A percentile compares a stretch with the other conserved stretches of the same genome.
These are phyloP conservation scores for Anguilla pacifica DNA, from an alignment of 2,797 vertebrate genomes.

Conservation along the genomic window DNA sequence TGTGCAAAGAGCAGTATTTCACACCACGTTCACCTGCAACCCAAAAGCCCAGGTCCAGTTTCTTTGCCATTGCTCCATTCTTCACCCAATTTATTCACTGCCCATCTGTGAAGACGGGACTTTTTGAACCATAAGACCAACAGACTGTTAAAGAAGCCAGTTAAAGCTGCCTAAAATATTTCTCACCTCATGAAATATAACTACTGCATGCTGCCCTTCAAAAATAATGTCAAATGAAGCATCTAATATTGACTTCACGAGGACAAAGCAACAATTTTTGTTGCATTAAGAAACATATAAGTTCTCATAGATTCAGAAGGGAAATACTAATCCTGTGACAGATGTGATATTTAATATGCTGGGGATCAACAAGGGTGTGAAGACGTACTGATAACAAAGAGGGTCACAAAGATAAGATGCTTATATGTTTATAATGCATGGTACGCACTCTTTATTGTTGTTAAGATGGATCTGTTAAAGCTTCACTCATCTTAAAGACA, in stretches of 20 bases:
- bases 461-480: constrained; percentile 11
- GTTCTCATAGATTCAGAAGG: too few relatives aligned
- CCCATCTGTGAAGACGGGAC: not conserved
- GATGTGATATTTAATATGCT: not conserved
- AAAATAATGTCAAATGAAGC: not conserved
- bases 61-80: not conserved
- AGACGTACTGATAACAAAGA: not conserved
- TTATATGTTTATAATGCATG: not conserved
- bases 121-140: too few relatives aligned
- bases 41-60: not conserved
- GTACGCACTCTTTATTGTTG: not conserved
- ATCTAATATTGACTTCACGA: not conserved
- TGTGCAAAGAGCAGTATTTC: not conserved
- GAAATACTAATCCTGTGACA: too few relatives aligned
- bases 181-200: not conserved
- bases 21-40: not conserved
- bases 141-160: too few relatives aligned
- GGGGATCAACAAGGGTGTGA: not conserved
- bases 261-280: too few relatives aligned
- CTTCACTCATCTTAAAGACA: not conserved
- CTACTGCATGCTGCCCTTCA: not conserved
- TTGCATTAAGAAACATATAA: too few relatives aligned
- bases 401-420: not conserved
- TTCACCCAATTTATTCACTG: not conserved
- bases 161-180: not conserved